Evolutionary conservation across 2,113 vertebrate genomes (phyloP), one percentile per base, ranked within the genome.

Genomic region (Taurulus bubalis): DNA sequence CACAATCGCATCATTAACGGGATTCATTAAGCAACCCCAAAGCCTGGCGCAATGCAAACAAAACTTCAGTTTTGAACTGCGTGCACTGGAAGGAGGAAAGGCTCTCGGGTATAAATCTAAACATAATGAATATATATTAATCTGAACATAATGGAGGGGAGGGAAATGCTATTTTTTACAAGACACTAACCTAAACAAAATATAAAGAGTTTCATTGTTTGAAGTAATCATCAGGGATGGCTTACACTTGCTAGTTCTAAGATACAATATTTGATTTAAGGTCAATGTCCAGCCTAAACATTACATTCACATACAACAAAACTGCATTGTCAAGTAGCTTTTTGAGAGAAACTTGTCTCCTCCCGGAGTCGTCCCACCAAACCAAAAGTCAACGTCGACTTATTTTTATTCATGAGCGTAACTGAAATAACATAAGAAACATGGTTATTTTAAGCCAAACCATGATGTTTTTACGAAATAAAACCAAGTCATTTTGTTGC

Each of bases 1-100:
- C 91, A 91, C 76, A 92, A 94, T 36, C 82, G 75, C 85, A 94
- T 95, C 73, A 89, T 94, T 87, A 95, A 94, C 3, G 92, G 93
- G 2, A 77, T 91, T 68, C 93, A 94, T 70, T 95, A 87, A 87
- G 20, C 42, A 16, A 2, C 24, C 60, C 28, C 7, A 22, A 42
- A 40, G 59, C 53, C 45, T 28, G 18, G 30, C n/a, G 5, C 42
- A 16, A 1, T 38, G 38, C 56, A 51, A 2, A 68, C 2, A 6
- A 20, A 8, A 36, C 28, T 20, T n/a, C n/a, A n/a, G n/a, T n/a
- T 42, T 16, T 45, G 28, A n/a, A 80, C 66, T 2, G 10, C n/a
- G 26, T 55, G 36, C 28, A 20, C 22, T 45, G 36, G 42, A 24
- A 56, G 12, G 63, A 64, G 45, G 72, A 45, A 58, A 58, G 59